phyloP scores from a whole-genome alignment of 2,113 vertebrate species.

The Pollachius pollachius region DNA sequence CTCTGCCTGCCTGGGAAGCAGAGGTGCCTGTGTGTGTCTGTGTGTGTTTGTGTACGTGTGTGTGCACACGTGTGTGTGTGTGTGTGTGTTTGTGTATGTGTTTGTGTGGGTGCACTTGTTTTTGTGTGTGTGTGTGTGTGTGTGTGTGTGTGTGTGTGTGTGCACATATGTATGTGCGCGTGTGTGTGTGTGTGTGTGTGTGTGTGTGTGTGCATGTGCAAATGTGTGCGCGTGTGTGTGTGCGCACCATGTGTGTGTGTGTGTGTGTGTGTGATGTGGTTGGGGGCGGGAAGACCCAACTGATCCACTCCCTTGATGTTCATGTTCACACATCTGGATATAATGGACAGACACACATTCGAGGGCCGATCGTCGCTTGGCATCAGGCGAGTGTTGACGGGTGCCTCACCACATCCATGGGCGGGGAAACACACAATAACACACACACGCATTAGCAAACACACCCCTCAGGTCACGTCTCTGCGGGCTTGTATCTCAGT shows the following conservation, averaged over 20 bases:
- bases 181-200: no score
- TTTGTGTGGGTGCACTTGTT: no score
- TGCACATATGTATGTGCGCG: no score
- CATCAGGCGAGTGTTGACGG: background rate
- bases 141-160: no score
- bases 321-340: background rate
- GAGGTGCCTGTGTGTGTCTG: slow-evolving; percentile 10
- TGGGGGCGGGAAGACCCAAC: background rate
- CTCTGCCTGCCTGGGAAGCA: slow-evolving; percentile 22
- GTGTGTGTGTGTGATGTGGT: no score
- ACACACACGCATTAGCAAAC: no score
- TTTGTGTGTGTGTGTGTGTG: background rate
- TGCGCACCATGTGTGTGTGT: background rate
- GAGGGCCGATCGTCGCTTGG: no score
- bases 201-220: background rate
- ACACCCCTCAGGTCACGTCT: no score
- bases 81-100: no score
- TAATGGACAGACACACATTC: background rate
- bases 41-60: background rate
- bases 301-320: slow-evolving; percentile 10
- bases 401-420: no score
- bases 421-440: no score
- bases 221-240: slow-evolving; percentile 6
- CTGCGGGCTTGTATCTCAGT: no score
- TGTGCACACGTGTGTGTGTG: background rate